Conservation (phyloP, 2,888 invertebrate genomes). For the Physocephala rufipes region DNA sequence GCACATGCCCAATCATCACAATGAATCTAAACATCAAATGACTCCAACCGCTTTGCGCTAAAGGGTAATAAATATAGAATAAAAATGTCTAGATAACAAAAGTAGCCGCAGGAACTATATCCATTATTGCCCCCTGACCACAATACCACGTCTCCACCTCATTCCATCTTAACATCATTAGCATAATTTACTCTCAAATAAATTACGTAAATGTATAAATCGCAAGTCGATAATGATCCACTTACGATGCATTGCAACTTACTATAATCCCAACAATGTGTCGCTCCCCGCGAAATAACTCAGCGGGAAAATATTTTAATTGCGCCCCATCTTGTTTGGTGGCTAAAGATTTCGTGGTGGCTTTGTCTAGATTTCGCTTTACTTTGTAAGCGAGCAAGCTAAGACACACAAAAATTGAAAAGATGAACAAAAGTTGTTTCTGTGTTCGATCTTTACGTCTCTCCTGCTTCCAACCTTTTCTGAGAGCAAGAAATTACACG, state of each 20-base stretch:
- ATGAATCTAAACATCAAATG: background rate
- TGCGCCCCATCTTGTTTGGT: background rate
- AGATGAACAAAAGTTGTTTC: background rate
- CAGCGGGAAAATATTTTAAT: background rate
- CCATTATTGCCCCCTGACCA: no score
- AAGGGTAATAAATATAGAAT: no score
- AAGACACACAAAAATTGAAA: no score
- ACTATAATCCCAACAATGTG: background rate
- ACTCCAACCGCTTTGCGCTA: background rate
- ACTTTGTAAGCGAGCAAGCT: no score
- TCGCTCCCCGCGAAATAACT: background rate
- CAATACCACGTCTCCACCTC: no score
- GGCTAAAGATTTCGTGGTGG: background rate
- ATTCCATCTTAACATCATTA: no score
- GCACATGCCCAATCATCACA: background rate
- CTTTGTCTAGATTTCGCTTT: background rate
- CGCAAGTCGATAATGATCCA: no score
- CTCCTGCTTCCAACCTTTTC: background rate
- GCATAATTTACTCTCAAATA: background rate
- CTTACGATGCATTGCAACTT: background rate
- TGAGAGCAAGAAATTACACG: background rate
- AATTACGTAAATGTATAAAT: background rate
- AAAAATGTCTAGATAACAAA: no score
- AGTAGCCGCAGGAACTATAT: no score
- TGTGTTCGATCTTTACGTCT: background rate